Evolutionary conservation across 2,888 invertebrate species (phyloP), one percentile per base, ranked within the genome.

Genomic region (Strigamia crassipes): DNA sequence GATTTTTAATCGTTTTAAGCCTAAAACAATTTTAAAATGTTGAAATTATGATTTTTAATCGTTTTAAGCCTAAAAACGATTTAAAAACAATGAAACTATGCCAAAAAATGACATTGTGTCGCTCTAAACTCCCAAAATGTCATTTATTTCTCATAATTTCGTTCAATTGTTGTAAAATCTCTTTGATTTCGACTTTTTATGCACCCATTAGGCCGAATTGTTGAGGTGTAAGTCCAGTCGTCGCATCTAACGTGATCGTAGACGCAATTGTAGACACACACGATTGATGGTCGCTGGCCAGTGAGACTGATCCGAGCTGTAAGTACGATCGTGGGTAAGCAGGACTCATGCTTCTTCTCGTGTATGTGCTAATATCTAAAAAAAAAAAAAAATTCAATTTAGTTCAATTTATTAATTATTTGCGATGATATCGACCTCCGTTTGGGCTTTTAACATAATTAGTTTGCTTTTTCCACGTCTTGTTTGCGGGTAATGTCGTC

Each of bases 181-280:
- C n/a, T n/a, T n/a, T n/a, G n/a, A n/a, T n/a, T n/a, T n/a, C n/a
- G n/a, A n/a, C n/a, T n/a, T n/a, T n/a, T 18, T 41, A 83, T 21
- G 5, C 27, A 94, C 94, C 96, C 92, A 96, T 93, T 38, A 95
- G 94, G 83, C 96, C 96, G 41, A 96, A 90, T 86, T 96, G 95
- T 86, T 95, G 94, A 0, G 96, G 94, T 3, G 94, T 94, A 46
- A 96, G 90, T 83, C 91, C 92, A 1, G 92, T 90, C 46, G 92
- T 91, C 82, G 87, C 86, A 42, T 86, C 84, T 38, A 85, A 84
- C 8, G 86, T 85, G 79, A 87, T 85, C 27, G 86, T 87, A 27
- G 87, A 85, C 12, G 87, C 86, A 12, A 86, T 85, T 18, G 86
- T 85, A 10, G 86, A 85, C 1, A 86, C 86, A 12, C 80, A 79